Evolutionary conservation across 1,140 invertebrate genomes (phyloP).

Genomic region (Harpegnathos saltator): DNA sequence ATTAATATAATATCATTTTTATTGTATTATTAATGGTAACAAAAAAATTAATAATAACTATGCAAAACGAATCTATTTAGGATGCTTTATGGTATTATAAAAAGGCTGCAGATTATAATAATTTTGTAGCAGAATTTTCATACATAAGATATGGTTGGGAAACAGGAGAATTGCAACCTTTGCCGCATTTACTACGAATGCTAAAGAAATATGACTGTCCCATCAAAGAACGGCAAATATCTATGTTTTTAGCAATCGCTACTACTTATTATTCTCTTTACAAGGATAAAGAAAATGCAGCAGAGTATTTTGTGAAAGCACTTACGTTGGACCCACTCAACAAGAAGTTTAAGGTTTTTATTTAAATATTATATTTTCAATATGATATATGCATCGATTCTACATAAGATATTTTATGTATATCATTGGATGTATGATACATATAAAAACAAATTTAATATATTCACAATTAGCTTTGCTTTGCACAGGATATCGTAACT

Average conservation of each 20-base stretch:
- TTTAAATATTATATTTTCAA: too few relatives aligned
- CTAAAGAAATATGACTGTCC: constrained; percentile 19
- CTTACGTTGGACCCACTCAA: neutral
- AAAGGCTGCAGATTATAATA: constrained; percentile 30
- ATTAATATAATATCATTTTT: neutral
- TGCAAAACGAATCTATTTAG: neutral
- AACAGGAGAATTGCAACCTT: constrained; percentile 6
- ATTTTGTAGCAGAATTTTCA: constrained; percentile 16
- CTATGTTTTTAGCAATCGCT: neutral
- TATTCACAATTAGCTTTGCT: too few relatives aligned
- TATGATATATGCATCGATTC: neutral
- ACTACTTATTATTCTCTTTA: constrained; percentile 1
- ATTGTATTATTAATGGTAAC: neutral
- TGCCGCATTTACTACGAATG: constrained; percentile 35
- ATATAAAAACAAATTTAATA: neutral
- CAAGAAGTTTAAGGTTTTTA: constrained; percentile 34
- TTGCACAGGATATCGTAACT: too few relatives aligned
- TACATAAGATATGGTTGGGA: constrained; percentile 38
- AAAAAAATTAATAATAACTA: constrained; percentile 1
- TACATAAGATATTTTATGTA: too few relatives aligned
- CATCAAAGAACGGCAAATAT: neutral
- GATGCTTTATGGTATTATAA: constrained; percentile 29
- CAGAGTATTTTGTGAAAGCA: constrained; percentile 40
- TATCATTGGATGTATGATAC: neutral
- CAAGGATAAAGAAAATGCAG: constrained; percentile 7